Percentiles rank a stretch among this genome's conserved stretches.
Conservation (phyloP, 2,888 invertebrate genomes). For the Pharmacophagus antenor region DNA sequence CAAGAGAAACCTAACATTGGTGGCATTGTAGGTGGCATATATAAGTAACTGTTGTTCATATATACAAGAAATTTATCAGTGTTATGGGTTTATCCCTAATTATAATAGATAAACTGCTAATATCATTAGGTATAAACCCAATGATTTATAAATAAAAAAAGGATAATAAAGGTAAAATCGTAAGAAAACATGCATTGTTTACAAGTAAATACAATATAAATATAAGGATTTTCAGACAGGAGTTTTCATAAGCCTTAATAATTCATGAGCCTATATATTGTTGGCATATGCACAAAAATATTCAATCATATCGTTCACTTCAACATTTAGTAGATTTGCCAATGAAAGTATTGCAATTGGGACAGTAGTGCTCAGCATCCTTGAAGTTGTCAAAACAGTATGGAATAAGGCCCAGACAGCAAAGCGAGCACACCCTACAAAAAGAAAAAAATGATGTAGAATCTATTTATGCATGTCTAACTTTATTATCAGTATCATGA, state of each 20-base stretch:
- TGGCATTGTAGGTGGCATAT: too few species aligned
- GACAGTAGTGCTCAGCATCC: conserved; percentile 76
- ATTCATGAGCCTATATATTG: conserved; percentile 12
- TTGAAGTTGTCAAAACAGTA: conserved; percentile 77
- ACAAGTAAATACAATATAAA: neutral
- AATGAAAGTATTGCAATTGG: conserved; percentile 74
- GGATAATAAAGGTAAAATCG: neutral
- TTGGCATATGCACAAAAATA: conserved; percentile 8
- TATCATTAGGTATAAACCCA: too few species aligned
- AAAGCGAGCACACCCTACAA: conserved; percentile 72
- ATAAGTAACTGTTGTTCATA: too few species aligned
- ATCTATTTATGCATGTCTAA: conserved; percentile 10
- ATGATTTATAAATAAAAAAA: neutral
- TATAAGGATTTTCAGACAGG: neutral
- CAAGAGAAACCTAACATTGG: too few species aligned
- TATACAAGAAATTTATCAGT: neutral
- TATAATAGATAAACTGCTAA: neutral
- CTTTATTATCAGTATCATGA: neutral
- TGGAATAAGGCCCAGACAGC: conserved; percentile 72
- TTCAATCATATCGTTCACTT: conserved; percentile 22
- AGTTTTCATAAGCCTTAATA: neutral
- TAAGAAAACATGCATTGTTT: neutral
- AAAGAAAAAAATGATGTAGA: conserved; percentile 12
- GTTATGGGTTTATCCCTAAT: neutral
- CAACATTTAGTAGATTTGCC: conserved; percentile 74